A percentile compares a stretch with the other conserved stretches of the same genome.
Conservation (phyloP, 2,888 invertebrate species). For the Aphidoletes aphidimyza region DNA sequence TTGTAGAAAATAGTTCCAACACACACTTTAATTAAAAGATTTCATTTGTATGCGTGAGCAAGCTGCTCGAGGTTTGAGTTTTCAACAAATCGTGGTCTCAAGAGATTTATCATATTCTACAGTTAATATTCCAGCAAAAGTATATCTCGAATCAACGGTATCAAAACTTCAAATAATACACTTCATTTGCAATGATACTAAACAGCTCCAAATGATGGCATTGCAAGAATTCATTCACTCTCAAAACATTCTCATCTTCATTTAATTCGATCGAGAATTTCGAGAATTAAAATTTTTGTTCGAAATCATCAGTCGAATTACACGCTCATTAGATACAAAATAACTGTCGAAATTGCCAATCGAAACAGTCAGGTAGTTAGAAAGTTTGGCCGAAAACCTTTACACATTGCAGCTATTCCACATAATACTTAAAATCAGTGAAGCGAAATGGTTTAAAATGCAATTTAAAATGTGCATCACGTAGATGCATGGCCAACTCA, state of each 20-base stretch:
- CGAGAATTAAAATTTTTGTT: too few species aligned
- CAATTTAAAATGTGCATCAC: conserved; percentile 35
- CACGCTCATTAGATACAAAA: too few species aligned
- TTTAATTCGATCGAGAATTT: too few species aligned
- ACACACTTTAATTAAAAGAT: conserved; percentile 47
- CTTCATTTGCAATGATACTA: too few species aligned
- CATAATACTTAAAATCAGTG: conserved; percentile 40
- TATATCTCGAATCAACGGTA: not conserved
- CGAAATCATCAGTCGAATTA: too few species aligned
- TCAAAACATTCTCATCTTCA: not conserved
- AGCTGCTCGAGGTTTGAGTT: not conserved
- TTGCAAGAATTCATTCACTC: too few species aligned
- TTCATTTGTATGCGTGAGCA: not conserved
- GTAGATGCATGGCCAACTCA: not conserved
- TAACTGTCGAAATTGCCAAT: not conserved
- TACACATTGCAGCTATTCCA: not conserved
- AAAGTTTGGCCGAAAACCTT: not conserved
- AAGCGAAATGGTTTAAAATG: conserved; percentile 21
- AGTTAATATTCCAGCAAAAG: not conserved
- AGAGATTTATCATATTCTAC: not conserved
- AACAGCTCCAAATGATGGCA: not conserved
- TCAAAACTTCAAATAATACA: too few species aligned
- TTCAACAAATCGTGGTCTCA: not conserved
- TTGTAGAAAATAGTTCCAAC: conserved; percentile 40
- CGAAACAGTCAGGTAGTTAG: not conserved